Percentiles rank a stretch among this genome's conserved stretches.
phyloP scores from a whole-genome alignment of 2,797 vertebrate species.

The Pogonophryne albipinna region DNA sequence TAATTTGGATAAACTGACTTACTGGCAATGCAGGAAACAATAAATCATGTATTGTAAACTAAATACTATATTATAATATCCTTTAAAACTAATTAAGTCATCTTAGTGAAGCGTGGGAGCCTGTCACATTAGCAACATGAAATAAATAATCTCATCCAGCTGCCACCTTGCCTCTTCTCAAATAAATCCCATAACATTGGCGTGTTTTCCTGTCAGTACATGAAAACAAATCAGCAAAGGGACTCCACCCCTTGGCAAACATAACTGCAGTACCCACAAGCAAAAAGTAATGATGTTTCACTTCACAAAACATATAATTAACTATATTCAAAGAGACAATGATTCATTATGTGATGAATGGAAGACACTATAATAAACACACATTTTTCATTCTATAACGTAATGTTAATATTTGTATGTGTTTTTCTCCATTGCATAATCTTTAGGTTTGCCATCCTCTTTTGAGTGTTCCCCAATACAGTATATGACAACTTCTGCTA shows the following conservation, averaged over 20 bases:
- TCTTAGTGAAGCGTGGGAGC: background rate
- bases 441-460: background rate
- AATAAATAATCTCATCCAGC: background rate
- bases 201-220: conserved; percentile 33
- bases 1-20: background rate
- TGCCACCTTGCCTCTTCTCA: conserved; percentile 17
- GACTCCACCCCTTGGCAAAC: conserved; percentile 12
- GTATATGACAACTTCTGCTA: background rate
- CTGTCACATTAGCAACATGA: background rate
- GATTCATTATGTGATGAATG: background rate
- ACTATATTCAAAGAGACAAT: too few relatives aligned
- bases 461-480: background rate
- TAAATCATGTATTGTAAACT: background rate
- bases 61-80: background rate
- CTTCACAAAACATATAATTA: too few relatives aligned
- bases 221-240: conserved; percentile 31
- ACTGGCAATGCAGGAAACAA: background rate
- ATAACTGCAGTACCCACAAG: background rate
- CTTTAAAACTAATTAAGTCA: background rate
- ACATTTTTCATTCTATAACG: background rate
- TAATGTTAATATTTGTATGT: background rate
- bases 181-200: conserved; percentile 23
- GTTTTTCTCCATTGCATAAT: background rate
- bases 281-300: too few relatives aligned
- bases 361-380: background rate